phyloP scores from a whole-genome alignment of 92 coral and sea anemone genomes.

The Paramuricea clavata region DNA sequence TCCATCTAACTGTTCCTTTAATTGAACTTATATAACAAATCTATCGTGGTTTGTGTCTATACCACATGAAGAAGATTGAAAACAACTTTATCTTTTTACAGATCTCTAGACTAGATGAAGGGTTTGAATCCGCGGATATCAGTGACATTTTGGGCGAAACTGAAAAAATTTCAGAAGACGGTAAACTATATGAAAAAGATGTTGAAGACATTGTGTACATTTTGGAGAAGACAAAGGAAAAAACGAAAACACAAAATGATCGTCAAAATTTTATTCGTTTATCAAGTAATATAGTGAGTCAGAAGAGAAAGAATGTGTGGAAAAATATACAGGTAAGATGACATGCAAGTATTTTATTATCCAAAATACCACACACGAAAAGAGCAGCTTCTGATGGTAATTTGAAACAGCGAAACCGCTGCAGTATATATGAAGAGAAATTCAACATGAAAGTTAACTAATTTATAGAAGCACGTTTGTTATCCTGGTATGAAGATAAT shows the following conservation, averaged over 20 bases:
- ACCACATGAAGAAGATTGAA: no score
- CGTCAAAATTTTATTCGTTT: conserved; percentile 22
- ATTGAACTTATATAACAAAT: no score
- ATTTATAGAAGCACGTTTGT: no score
- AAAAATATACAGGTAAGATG: conserved; percentile 8
- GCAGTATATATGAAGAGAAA: no score
- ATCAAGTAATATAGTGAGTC: conserved; percentile 30
- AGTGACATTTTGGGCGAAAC: conserved; percentile 4
- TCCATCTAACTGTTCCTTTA: no score
- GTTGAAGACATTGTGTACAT: conserved; percentile 22
- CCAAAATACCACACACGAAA: no score
- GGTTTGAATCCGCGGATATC: conserved; percentile 10
- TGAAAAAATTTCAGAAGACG: conserved; percentile 2
- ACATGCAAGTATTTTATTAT: not conserved
- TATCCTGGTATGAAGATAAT: no score
- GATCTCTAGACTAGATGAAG: conserved; percentile 3
- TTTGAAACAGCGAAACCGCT: no score
- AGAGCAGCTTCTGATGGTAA: no score
- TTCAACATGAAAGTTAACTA: no score
- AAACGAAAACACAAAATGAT: conserved; percentile 7
- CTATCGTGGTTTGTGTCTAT: no score
- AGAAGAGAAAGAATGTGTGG: not conserved
- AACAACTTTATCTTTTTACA: no score
- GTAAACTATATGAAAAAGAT: conserved; percentile 2
- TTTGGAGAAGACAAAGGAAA: conserved; percentile 4